phyloP scores from a whole-genome alignment of 2,888 invertebrate genomes.

The Elysia crispata region DNA sequence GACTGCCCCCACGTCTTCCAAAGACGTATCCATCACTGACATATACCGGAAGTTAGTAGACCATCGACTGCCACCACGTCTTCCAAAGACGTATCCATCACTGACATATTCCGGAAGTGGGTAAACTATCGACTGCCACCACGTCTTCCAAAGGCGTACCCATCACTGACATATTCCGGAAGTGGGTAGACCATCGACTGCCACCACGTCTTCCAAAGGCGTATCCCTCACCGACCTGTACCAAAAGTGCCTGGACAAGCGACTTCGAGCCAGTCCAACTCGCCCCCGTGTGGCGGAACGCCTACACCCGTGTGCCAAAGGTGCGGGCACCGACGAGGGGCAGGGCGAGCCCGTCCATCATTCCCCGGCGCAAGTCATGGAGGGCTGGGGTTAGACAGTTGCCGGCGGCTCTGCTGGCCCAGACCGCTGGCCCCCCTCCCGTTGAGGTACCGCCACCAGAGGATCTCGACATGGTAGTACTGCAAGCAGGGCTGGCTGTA shows the following conservation, averaged over 20 bases:
- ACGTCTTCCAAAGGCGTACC: too few species aligned
- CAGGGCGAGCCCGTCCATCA: constrained; percentile 15
- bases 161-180: too few species aligned
- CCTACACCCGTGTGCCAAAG: background rate
- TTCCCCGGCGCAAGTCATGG: constrained; percentile 45
- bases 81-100: background rate
- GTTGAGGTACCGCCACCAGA: constrained; percentile 38
- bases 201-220: background rate
- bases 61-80: background rate
- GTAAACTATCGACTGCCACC: too few species aligned
- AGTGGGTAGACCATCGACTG: too few species aligned
- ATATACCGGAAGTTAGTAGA: background rate
- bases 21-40: background rate
- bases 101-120: too few species aligned
- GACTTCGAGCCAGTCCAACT: background rate
- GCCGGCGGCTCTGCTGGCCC: constrained; percentile 29
- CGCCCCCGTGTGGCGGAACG: too few species aligned
- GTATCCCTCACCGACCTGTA: background rate
- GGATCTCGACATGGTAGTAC: constrained; percentile 53
- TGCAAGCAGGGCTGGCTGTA: constrained; percentile 51
- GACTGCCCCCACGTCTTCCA: too few species aligned
- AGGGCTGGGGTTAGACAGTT: constrained; percentile 47
- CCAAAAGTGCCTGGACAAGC: background rate
- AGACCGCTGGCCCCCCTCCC: constrained; percentile 3
- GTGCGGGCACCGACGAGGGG: background rate